phyloP scores from a whole-genome alignment of 1,140 invertebrate genomes.

The Magallana ariakensis region DNA sequence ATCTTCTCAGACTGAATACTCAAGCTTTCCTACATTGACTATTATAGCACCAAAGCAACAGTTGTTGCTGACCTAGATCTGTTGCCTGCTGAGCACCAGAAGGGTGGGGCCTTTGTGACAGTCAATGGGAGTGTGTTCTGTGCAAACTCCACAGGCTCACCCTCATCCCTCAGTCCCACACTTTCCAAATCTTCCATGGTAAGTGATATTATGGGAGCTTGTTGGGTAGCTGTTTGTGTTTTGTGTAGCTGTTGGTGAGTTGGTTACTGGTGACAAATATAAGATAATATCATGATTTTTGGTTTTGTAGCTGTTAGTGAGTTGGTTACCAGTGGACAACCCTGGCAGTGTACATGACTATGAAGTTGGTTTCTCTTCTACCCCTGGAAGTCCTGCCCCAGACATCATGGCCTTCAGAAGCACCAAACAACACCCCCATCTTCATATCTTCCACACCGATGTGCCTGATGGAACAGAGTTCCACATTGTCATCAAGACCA shows the following conservation, averaged over 20 bases:
- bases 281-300: background rate
- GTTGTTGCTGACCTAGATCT: slow-evolving; percentile 47
- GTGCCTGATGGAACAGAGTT: slow-evolving; percentile 55
- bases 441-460: slow-evolving; percentile 49
- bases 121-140: slow-evolving; percentile 53
- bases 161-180: slow-evolving; percentile 2
- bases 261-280: background rate
- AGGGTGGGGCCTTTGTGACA: slow-evolving; percentile 29
- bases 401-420: slow-evolving; percentile 53
- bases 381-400: slow-evolving; percentile 48
- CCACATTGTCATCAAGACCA: slow-evolving; percentile 58
- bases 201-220: background rate
- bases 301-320: slow-evolving; percentile 8
- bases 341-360: slow-evolving; percentile 61
- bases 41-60: slow-evolving; percentile 52
- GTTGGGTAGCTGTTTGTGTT: background rate
- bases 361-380: slow-evolving; percentile 54
- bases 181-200: slow-evolving; percentile 46
- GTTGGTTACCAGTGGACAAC: slow-evolving; percentile 34
- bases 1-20: too few relatives aligned
- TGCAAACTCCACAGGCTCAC: slow-evolving; percentile 44
- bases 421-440: slow-evolving; percentile 54
- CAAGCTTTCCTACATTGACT: too few relatives aligned
- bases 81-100: slow-evolving; percentile 35
- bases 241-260: background rate